Evolutionary conservation across 2,113 vertebrate species (phyloP).

Genomic region (Calonectris borealis): DNA sequence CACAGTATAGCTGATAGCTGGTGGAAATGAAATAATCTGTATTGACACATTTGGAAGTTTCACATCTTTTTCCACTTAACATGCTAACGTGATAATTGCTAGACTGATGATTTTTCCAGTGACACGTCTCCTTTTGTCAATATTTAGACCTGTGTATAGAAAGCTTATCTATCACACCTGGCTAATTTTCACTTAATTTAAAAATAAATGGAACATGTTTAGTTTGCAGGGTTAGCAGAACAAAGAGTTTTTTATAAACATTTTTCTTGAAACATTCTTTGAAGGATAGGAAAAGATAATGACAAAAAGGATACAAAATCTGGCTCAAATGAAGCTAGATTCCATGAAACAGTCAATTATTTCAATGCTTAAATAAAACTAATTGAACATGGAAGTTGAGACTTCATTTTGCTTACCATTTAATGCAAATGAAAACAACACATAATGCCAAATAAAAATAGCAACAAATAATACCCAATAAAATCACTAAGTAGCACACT

Average conservation of each 20-base stretch:
- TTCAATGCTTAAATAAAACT: constrained; percentile 24
- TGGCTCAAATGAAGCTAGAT: not conserved
- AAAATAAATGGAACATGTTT: constrained; percentile 82
- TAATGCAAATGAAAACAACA: not conserved
- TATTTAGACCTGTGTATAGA: constrained; percentile 85
- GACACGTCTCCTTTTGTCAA: constrained; percentile 82
- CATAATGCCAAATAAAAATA: not conserved
- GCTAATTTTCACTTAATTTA: constrained; percentile 84
- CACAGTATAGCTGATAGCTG: constrained; percentile 77
- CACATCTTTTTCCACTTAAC: constrained; percentile 82
- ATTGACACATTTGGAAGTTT: constrained; percentile 83
- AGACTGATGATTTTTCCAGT: constrained; percentile 83
- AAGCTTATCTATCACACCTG: constrained; percentile 84
- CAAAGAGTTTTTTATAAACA: constrained; percentile 67
- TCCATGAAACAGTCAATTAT: not conserved
- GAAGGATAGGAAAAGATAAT: constrained; percentile 46
- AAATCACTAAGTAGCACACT: not conserved
- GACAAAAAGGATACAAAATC: constrained; percentile 41
- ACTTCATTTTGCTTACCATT: not conserved
- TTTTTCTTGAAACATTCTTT: constrained; percentile 62
- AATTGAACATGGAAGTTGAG: not conserved
- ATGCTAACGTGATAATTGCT: constrained; percentile 84
- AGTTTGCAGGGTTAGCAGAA: constrained; percentile 73
- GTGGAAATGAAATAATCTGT: constrained; percentile 83
- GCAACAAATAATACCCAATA: not conserved